phyloP scores from a whole-genome alignment of 2,113 vertebrate species.

The Sapajus apella region DNA sequence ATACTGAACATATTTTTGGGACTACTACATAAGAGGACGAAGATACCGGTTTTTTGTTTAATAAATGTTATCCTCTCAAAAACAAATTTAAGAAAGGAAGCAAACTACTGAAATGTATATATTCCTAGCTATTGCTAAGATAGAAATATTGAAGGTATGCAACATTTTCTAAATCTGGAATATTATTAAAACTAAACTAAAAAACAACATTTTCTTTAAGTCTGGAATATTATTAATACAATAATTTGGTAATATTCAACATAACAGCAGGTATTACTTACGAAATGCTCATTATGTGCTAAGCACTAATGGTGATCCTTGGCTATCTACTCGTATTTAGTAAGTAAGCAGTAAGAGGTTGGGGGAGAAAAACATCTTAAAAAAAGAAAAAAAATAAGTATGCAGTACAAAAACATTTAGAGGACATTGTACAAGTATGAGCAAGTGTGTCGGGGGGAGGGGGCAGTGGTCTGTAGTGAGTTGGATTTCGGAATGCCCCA shows the following conservation, averaged over 20 bases:
- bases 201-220: not conserved
- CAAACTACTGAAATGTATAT: not conserved
- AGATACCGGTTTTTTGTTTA: not conserved
- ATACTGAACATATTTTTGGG: not conserved
- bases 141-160: not conserved
- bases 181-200: not conserved
- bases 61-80: not conserved
- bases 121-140: not conserved
- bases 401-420: not conserved
- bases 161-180: not conserved
- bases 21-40: not conserved
- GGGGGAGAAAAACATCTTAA: too few relatives aligned
- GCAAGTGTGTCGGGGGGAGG: not conserved
- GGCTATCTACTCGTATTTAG: not conserved
- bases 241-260: not conserved
- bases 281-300: not conserved
- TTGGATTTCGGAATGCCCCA: not conserved
- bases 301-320: not conserved
- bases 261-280: not conserved
- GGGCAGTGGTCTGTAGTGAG: not conserved
- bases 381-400: not conserved
- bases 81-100: conserved; percentile 1
- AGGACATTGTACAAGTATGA: not conserved
- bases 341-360: too few relatives aligned
- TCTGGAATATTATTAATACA: not conserved